Evolutionary conservation across 1,140 invertebrate genomes (phyloP).

Genomic region (Apis laboriosa): DNA sequence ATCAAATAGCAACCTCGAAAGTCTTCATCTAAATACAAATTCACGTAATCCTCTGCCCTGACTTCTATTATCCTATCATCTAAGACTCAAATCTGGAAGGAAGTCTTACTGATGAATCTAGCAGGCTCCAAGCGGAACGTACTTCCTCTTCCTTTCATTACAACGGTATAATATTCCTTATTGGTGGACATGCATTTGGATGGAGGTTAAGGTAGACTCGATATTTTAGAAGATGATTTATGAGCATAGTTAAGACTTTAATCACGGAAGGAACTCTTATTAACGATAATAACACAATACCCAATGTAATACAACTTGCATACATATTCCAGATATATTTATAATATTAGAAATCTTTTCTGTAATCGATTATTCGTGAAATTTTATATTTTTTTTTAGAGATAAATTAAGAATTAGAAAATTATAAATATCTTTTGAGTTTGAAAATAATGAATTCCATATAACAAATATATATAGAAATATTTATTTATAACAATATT

Average conservation of each 20-base stretch:
- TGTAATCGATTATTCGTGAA: no score
- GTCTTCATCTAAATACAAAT: not conserved
- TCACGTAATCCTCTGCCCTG: not conserved
- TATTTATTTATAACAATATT: no score
- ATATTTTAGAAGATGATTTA: slow-evolving; percentile 1
- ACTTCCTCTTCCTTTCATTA: not conserved
- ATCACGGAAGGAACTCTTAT: not conserved
- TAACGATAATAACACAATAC: not conserved
- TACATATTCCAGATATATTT: not conserved
- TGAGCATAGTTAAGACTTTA: not conserved
- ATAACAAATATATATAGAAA: no score
- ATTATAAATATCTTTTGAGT: no score
- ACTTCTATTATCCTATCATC: not conserved
- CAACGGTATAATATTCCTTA: not conserved
- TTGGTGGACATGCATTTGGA: not conserved
- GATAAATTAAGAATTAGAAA: no score
- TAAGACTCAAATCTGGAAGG: not conserved
- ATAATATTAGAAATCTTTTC: no score
- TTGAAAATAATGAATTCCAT: no score
- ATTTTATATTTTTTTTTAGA: no score
- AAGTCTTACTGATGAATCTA: not conserved
- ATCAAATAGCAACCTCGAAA: not conserved
- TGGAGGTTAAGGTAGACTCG: not conserved
- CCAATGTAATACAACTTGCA: not conserved
- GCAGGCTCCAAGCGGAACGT: not conserved